phyloP scores from a whole-genome alignment of 1,140 invertebrate genomes.

The Apis florea region DNA sequence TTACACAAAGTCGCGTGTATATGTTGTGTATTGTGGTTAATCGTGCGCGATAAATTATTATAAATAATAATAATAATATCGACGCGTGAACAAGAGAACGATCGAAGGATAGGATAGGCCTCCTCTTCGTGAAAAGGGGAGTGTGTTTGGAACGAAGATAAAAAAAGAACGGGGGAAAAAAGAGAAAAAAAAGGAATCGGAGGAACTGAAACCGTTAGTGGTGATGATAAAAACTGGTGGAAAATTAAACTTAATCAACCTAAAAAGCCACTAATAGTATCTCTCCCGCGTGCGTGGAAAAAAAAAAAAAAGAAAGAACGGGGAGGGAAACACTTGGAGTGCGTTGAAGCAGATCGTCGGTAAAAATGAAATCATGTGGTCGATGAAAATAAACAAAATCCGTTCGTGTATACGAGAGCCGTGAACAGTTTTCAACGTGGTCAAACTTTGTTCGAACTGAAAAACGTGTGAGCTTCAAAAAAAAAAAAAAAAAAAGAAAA shows the following conservation, averaged over 20 bases:
- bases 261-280: not conserved
- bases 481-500: not conserved
- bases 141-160: too few relatives aligned
- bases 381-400: constrained; percentile 36
- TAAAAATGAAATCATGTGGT: constrained; percentile 36
- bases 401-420: constrained; percentile 17
- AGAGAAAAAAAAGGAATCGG: not conserved
- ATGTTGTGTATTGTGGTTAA: too few relatives aligned
- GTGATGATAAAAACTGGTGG: not conserved
- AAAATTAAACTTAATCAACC: constrained; percentile 13
- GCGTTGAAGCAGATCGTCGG: constrained; percentile 22
- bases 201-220: not conserved
- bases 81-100: too few relatives aligned
- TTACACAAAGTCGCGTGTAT: not conserved
- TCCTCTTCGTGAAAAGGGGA: too few relatives aligned
- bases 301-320: constrained; percentile 1
- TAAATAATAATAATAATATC: too few relatives aligned
- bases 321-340: not conserved
- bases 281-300: not conserved
- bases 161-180: not conserved
- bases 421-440: constrained; percentile 15
- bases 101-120: too few relatives aligned
- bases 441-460: constrained; percentile 31
- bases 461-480: constrained; percentile 20
- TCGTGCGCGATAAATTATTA: too few relatives aligned